phyloP scores from a whole-genome alignment of 1,140 invertebrate genomes.

The Drosophila mayri region DNA sequence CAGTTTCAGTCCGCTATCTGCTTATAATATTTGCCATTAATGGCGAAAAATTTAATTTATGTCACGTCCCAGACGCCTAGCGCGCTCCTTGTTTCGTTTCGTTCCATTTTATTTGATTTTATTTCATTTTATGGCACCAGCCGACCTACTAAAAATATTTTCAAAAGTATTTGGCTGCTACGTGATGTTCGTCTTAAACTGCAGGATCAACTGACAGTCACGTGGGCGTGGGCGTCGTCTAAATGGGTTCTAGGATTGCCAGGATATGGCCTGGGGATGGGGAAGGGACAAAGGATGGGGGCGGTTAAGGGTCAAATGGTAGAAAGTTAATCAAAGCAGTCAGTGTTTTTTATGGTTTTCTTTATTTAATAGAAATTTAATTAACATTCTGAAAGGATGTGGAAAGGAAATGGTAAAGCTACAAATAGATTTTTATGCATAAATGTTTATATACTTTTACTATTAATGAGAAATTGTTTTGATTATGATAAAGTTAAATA shows the following conservation, averaged over 20 bases:
- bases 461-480: no score
- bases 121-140: conserved; percentile 55
- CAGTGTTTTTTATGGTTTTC: conserved; percentile 25
- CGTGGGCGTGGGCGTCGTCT: conserved; percentile 42
- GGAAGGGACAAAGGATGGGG: neutral
- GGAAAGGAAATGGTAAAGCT: no score
- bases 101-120: conserved; percentile 48
- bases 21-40: conserved; percentile 64
- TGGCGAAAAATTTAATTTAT: conserved; percentile 66
- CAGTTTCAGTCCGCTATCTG: conserved; percentile 27
- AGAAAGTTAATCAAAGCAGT: conserved; percentile 57
- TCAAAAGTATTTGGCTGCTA: conserved; percentile 65
- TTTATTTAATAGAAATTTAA: conserved; percentile 34
- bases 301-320: conserved; percentile 35
- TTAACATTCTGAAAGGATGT: conserved; percentile 11
- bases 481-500: neutral
- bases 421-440: neutral
- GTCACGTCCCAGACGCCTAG: conserved; percentile 61
- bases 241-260: conserved; percentile 28
- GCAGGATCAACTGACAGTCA: conserved; percentile 53
- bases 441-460: neutral
- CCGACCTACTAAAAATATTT: conserved; percentile 61
- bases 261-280: neutral
- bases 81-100: conserved; percentile 36
- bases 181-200: conserved; percentile 75